Evolutionary conservation across 2,113 vertebrate species (phyloP), one percentile per base, ranked within the genome.

Genomic region (Corythoichthys haematopterus): DNA sequence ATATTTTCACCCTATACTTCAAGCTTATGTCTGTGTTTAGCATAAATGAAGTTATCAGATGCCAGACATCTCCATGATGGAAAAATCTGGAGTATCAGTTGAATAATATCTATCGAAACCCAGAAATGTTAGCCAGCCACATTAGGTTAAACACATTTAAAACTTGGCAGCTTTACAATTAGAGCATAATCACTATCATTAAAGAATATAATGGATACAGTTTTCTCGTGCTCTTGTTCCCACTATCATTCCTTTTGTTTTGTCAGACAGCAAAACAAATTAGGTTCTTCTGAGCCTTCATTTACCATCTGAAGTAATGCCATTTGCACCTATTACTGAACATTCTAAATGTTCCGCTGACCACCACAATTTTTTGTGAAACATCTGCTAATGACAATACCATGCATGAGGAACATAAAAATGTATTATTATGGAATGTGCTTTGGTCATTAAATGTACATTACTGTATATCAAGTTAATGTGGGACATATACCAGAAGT

Each of bases 351-450:
- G 56, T 72, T 82, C 72, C 77, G 66, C 68, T 83, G 80, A 85
- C 75, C 71, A 64, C 72, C 56, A 12, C 45, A 60, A 53, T 71
- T 73, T 76, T 62, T 33, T n/a, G 52, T 50, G 53, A 47, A 36
- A 79, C 55, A 77, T 79, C 81, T 79, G 78, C 64, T 76, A 76
- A 71, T 84, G 70, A 69, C 48, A 72, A 64, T 48, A 47, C 20
- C 62, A 13, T 51, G 71, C 61, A 70, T 64, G 55, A 78, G 50
- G 50, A 70, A 70, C 45, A 63, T 63, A 65, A 63, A 72, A 68
- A 81, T 80, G 71, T 81, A 78, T 70, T 74, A 79, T 84, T 79
- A 71, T 57, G 46, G 72, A 70, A 76, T 82, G 74, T 77, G 71
- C 85, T 80, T 73, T 69, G 70, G 35, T 58, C 74, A 77, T 83